Evolutionary conservation across 2,888 invertebrate species (phyloP), one percentile per base, ranked within the genome.

Genomic region (Ormyrus rosae): DNA sequence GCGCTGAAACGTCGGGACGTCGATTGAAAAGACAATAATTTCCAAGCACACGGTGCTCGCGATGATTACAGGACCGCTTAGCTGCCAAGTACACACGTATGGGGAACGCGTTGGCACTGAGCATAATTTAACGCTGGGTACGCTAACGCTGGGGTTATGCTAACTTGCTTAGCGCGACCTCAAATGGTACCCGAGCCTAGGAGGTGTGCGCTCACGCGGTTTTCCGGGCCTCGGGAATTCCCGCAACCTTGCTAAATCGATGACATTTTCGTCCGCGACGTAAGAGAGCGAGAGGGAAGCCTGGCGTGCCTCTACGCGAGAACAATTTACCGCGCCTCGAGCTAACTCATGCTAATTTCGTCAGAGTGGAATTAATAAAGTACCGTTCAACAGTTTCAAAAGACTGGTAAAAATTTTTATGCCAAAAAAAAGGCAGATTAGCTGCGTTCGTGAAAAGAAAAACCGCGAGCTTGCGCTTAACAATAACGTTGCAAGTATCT

Each of bases 111-210:
- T 86, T 87, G 84, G 85, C 88, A 86, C 86, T 86, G 86, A 87
- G 88, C 88, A 89, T 89, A 90, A 90, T 90, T 90, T 89, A 90
- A 89, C 90, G 86, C 87, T n/a, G n/a, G n/a, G n/a, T n/a, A n/a
- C n/a, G n/a, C n/a, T n/a, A n/a, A n/a, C n/a, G n/a, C 86, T 88
- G 88, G 88, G 90, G 89, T 90, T 88, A 88, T 89, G 88, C 90
- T 90, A 90, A 90, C 89, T 89, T 90, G 89, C 88, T 90, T 90
- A 90, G 88, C 87, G 87, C 86, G 88, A 90, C 90, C 90, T 90
- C 90, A 90, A 90, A 88, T 87, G 87, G 85, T n/a, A 67, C 65
- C 73, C 13, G 70, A 55, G 74, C 73, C 81, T 78, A 70, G 73
- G 78, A 76, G 83, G 71, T 60, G 70, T 50, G 63, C n/a, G 51